Evolutionary conservation across 2,113 vertebrate genomes (phyloP), one percentile per base, ranked within the genome.

Genomic region (Coreoperca whiteheadi): DNA sequence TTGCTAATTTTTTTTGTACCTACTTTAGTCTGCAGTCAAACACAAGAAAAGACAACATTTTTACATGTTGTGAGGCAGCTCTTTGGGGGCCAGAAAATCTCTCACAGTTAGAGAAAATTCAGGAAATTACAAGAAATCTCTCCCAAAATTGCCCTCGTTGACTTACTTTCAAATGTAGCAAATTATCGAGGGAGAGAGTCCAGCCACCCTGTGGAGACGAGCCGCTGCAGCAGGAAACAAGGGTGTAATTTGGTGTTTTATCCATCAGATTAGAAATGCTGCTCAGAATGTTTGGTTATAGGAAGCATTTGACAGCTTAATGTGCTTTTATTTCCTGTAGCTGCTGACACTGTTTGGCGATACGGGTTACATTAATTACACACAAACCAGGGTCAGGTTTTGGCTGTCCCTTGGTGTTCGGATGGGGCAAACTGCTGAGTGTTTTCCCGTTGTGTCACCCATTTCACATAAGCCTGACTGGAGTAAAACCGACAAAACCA

Each of bases 401-500:
- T 79, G 60, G 28, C 59, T 56, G 32, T 77, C 51, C 61, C 34
- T 39, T 30, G 11, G 25, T 30, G 16, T 59, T 72, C 46, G 77
- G 70, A 41, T 0, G 25, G 16, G 43, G 46, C 28, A 56, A 82
- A 85, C 34, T 68, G 82, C 41, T 25, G 71, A 53, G 80, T 51
- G 50, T 68, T 80, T 73, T 66, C 21, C 39, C 34, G 23, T 63
- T 61, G 61, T 74, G 61, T 84, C 46, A 10, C 59, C 43, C 60
- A 46, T 41, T 74, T 85, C 48, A 54, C 79, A 53, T 81, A 76
- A 79, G 63, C 46, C 23, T 66, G 65, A 87, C 54, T 64, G 21
- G 64, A 81, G 73, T 66, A 20, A 89, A 93, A 87, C 81, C 28
- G 37, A 84, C 71, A 80, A 73, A 87, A 75, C 84, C 72, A 61